Evolutionary conservation across 2,113 vertebrate genomes (phyloP), one percentile per base, ranked within the genome.

Genomic region (Labrus mixtus): DNA sequence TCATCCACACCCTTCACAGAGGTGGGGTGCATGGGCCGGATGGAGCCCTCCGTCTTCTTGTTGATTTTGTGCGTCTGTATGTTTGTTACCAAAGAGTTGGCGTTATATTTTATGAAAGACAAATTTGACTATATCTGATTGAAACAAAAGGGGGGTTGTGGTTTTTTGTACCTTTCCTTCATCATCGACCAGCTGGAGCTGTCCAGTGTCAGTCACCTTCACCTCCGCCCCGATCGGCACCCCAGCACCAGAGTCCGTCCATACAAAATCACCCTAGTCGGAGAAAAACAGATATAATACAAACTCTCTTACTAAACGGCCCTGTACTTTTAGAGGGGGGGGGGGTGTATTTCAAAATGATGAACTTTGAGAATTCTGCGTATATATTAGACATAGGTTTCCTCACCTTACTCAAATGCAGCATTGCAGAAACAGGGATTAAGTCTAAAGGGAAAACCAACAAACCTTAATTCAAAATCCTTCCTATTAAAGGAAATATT

Each of bases 211-310:
- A 2, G 94, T 93, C 33, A 97, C 92, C 62, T 92, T 94, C 68
- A 99, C 93, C 82, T 96, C 86, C 6, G 97, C 97, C 15, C 98
- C 98, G 0, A 99, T 96, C 0, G 96, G 95, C 51, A 98, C 93
- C 3, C 83, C 90, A 0, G 22, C 19, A 25, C 91, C 80, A 1
- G 90, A 61, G 23, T 97, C 94, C 85, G 98, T 87, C 98, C 98
- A 99, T 19, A 99, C 96, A 46, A 96, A 96, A 80, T 99, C 97
- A 33, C 98, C 98, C 98, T 99, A 69, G 36, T 33, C 51, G 0
- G 4, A 55, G 19, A 51, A 48, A 48, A 78, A 13, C 12, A 56
- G 16, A 29, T 8, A 19, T 11, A 36, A 19, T 19, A 36, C 19
- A 1, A 11, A 33, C 29, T 25, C 25, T 25, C 25, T 25, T 25